phyloP scores from a whole-genome alignment of 2,113 vertebrate genomes.

The Macrotus californicus region DNA sequence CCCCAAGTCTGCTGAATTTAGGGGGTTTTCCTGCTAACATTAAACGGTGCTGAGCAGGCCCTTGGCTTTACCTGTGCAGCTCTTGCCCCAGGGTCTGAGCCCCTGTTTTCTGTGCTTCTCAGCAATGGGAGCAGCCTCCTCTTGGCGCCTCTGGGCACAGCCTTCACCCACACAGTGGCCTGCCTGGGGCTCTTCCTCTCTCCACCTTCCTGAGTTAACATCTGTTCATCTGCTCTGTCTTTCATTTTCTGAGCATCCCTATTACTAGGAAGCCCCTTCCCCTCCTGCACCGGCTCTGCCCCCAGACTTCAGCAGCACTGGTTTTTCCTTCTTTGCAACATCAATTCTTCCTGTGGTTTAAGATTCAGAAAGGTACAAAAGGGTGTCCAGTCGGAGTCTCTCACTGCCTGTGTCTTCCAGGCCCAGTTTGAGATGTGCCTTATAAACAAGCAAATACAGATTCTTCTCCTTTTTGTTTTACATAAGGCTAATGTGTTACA shows the following conservation, averaged over 20 bases:
- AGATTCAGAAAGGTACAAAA: background rate
- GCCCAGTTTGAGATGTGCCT: background rate
- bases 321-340: background rate
- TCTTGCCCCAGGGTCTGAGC: background rate
- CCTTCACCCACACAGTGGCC: background rate
- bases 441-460: rapidly evolving
- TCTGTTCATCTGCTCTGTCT: background rate
- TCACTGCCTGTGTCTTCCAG: background rate
- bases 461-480: rapidly evolving
- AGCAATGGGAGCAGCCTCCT: rapidly evolving
- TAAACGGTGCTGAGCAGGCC: rapidly evolving
- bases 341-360: background rate
- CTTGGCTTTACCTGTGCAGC: rapidly evolving
- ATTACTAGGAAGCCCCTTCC: background rate
- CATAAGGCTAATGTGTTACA: rapidly evolving
- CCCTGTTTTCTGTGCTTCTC: background rate
- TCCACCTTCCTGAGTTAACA: background rate
- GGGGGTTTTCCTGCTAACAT: background rate
- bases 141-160: background rate
- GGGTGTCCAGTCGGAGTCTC: background rate
- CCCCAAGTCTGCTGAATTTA: background rate
- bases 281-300: too few species aligned
- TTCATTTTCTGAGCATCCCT: background rate
- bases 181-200: background rate
- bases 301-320: background rate